Conservation (phyloP, 2,888 invertebrate genomes). For the Nysson spinosus region DNA sequence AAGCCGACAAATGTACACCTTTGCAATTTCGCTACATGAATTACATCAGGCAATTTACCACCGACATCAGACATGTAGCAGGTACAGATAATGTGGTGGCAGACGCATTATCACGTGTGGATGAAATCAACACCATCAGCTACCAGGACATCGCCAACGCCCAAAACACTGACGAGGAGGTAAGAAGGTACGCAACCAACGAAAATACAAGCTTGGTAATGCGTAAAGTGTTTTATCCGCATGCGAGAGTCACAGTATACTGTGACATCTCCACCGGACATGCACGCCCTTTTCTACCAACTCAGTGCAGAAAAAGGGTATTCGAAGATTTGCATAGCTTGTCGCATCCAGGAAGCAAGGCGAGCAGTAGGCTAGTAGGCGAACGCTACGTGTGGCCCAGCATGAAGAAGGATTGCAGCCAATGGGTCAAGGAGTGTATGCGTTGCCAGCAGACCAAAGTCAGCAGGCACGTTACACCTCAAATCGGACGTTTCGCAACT, state of each 20-base stretch:
- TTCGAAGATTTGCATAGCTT: too few relatives aligned
- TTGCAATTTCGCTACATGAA: conserved; percentile 1
- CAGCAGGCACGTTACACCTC: neutral
- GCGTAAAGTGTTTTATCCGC: too few relatives aligned
- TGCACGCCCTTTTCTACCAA: too few relatives aligned
- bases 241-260: too few relatives aligned
- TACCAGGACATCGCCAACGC: neutral
- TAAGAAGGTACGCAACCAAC: neutral
- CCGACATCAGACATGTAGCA: neutral
- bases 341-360: too few relatives aligned
- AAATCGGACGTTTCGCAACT: conserved; percentile 1
- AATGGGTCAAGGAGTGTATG: conserved; percentile 2
- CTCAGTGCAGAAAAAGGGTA: too few relatives aligned
- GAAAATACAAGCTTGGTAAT: neutral
- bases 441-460: conserved; percentile 10
- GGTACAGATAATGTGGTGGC: conserved; percentile 12
- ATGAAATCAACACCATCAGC: neutral
- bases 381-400: too few relatives aligned
- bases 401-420: too few relatives aligned
- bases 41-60: conserved; percentile 1
- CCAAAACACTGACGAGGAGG: neutral
- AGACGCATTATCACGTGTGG: neutral
- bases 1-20: conserved; percentile 1
- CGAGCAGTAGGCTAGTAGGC: too few relatives aligned
- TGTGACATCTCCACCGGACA: too few relatives aligned